phyloP scores from a whole-genome alignment of 2,797 vertebrate species.

The Kryptopterus vitreolus region DNA sequence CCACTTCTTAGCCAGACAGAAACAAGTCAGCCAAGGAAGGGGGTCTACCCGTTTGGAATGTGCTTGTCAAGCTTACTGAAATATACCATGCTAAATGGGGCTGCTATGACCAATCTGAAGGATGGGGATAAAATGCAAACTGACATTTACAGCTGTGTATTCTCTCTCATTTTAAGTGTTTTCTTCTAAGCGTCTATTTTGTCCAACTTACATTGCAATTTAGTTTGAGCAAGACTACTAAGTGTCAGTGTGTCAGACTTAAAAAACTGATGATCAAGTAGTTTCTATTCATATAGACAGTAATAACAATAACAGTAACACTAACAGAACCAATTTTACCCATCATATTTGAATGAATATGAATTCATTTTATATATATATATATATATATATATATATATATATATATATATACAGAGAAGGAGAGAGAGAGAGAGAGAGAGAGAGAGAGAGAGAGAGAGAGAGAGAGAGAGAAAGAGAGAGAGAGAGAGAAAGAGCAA shows the following conservation, averaged over 20 bases:
- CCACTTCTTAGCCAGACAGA: constrained; percentile 53
- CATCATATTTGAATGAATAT: neutral
- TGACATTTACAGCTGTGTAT: constrained; percentile 49
- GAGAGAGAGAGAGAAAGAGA: no score
- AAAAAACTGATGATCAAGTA: constrained; percentile 9
- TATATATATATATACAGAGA: no score
- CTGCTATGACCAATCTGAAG: constrained; percentile 39
- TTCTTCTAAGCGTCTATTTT: constrained; percentile 24
- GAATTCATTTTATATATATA: no score
- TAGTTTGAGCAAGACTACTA: constrained; percentile 1
- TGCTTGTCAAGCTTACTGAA: constrained; percentile 52
- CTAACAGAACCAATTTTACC: neutral
- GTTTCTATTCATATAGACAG: neutral
- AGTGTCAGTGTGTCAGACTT: constrained; percentile 17
- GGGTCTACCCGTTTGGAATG: constrained; percentile 53
- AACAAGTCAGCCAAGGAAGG: constrained; percentile 55
- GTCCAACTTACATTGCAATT: constrained; percentile 25
- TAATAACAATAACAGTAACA: neutral
- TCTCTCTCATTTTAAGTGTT: constrained; percentile 27
- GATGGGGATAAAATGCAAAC: constrained; percentile 28
- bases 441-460: no score
- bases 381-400: no score
- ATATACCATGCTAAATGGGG: constrained; percentile 50
- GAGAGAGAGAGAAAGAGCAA: no score
- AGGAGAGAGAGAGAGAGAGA: no score